Conservation (phyloP, 2,113 vertebrate genomes). For the Pleuronectes platessa region DNA sequence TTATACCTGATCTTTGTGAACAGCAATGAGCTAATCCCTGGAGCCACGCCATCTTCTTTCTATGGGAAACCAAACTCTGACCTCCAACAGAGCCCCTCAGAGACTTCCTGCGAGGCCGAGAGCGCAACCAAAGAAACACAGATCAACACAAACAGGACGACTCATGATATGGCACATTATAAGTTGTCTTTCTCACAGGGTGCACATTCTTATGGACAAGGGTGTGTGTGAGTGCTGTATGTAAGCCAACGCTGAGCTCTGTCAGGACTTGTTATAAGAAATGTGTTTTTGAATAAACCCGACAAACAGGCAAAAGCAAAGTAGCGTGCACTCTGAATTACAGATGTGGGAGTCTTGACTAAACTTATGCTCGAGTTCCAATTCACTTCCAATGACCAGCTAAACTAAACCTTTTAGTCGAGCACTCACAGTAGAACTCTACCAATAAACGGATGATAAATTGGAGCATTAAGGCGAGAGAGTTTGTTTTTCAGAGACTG, state of each 20-base stretch:
- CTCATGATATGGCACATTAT: not conserved
- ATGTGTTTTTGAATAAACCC: conserved; percentile 5
- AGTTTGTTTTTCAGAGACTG: not conserved
- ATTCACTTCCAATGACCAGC: not conserved
- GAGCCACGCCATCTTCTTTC: not conserved
- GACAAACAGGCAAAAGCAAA: conserved; percentile 4
- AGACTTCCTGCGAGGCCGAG: not conserved
- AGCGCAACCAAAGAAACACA: not conserved
- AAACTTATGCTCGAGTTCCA: not conserved
- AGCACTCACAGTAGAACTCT: not conserved
- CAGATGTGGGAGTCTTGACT: not conserved
- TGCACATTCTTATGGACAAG: conserved; percentile 1
- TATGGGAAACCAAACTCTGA: not conserved
- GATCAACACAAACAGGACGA: not conserved
- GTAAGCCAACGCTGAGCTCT: conserved; percentile 13
- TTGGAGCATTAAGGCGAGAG: not conserved
- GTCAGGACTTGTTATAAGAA: conserved; percentile 42
- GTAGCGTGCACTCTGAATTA: not conserved
- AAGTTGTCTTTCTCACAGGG: not conserved
- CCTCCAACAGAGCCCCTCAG: not conserved
- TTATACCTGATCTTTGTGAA: not conserved
- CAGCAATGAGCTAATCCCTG: not conserved
- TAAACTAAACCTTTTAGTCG: conserved; percentile 1
- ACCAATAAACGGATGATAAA: not conserved
- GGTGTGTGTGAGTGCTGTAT: conserved; percentile 31